phyloP scores from a whole-genome alignment of 2,113 vertebrate genomes.

The Syrrhaptes paradoxus region DNA sequence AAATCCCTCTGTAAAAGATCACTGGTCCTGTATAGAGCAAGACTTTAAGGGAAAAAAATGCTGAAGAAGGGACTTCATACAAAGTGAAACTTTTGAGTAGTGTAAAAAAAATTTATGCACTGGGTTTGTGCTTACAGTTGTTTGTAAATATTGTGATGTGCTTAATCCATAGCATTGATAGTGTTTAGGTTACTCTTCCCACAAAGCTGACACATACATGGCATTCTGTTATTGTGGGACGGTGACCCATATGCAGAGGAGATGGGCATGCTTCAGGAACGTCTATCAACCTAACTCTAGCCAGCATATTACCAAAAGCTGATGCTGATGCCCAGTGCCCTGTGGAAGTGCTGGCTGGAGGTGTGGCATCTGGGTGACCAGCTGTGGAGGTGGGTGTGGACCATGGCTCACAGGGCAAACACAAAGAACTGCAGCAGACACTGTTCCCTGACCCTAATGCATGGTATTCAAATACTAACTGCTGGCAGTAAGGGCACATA shows the following conservation, averaged over 20 bases:
- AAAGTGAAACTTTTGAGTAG: background rate
- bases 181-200: background rate
- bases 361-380: background rate
- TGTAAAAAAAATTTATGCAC: background rate
- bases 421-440: background rate
- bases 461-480: background rate
- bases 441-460: background rate
- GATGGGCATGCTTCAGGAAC: background rate
- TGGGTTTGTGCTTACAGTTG: background rate
- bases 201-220: background rate
- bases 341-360: background rate
- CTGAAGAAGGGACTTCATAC: background rate
- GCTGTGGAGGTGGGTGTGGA: background rate
- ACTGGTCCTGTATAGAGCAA: background rate
- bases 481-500: background rate
- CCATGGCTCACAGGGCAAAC: rapidly evolving
- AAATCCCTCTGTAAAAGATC: background rate
- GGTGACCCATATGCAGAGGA: background rate
- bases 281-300: background rate
- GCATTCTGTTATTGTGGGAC: background rate
- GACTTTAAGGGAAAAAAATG: background rate
- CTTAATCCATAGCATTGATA: background rate
- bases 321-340: background rate
- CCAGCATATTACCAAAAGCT: background rate
- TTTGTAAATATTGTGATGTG: background rate